A percentile compares a stretch with the other conserved stretches of the same genome.
phyloP scores from a whole-genome alignment of 2,113 vertebrate species.

The Callipepla squamata region DNA sequence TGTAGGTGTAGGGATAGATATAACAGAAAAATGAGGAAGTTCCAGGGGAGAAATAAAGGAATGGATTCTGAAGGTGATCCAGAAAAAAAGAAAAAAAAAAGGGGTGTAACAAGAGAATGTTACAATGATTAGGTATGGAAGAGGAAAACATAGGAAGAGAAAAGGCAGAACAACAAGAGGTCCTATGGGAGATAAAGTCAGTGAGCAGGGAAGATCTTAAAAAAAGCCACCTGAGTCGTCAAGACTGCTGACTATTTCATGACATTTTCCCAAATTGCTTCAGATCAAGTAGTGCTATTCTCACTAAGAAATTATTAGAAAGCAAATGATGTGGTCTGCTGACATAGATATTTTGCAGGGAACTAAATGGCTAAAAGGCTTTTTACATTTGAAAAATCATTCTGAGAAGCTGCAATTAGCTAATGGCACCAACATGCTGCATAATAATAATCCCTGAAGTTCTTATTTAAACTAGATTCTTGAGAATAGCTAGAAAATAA shows the following conservation, averaged over 20 bases:
- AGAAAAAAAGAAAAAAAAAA: neutral
- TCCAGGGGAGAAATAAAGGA: neutral
- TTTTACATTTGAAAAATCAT: neutral
- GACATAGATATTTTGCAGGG: neutral
- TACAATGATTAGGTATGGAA: neutral
- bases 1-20: neutral
- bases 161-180: neutral
- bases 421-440: neutral
- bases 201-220: neutral
- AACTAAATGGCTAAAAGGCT: neutral
- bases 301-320: neutral
- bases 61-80: neutral
- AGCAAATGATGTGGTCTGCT: neutral
- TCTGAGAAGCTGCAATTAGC: neutral
- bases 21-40: neutral
- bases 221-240: neutral
- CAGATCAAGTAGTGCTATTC: neutral
- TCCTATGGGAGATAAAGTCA: neutral
- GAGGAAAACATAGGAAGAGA: neutral
- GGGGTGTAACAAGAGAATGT: neutral
- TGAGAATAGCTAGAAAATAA: neutral
- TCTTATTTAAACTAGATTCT: neutral
- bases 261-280: neutral
- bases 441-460: neutral
- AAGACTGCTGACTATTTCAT: neutral